Conservation (phyloP, 1,140 invertebrate species). For the Chrysoperla carnea region DNA sequence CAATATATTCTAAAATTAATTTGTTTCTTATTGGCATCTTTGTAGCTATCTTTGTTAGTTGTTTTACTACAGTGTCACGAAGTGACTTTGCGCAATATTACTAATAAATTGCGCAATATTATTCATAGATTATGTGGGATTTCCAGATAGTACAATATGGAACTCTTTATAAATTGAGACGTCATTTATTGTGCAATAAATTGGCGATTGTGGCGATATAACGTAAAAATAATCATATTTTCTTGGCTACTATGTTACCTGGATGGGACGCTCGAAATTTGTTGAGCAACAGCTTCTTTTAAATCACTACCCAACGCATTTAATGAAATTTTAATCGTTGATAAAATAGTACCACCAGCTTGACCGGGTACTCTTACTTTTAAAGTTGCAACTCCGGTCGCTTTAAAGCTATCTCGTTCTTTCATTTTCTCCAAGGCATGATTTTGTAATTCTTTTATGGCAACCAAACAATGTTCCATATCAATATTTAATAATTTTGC, state of each 20-base stretch:
- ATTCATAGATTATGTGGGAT: too few species aligned
- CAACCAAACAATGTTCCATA: conserved; percentile 25
- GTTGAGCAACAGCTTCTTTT: conserved; percentile 29
- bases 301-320: conserved; percentile 31
- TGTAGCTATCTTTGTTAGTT: too few species aligned
- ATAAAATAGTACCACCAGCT: conserved; percentile 18
- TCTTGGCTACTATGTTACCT: conserved; percentile 24
- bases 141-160: too few species aligned
- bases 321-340: conserved; percentile 29
- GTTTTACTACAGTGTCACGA: too few species aligned
- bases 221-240: too few species aligned
- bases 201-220: too few species aligned
- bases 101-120: too few species aligned
- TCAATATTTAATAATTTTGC: conserved; percentile 30
- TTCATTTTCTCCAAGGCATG: conserved; percentile 48
- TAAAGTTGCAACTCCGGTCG: conserved; percentile 43
- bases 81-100: too few species aligned
- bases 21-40: too few species aligned
- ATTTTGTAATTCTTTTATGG: conserved; percentile 38
- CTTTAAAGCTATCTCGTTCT: conserved; percentile 36
- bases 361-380: conserved; percentile 32
- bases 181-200: too few species aligned
- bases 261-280: conserved; percentile 22
- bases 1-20: too few species aligned
- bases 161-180: too few species aligned